A percentile compares a stretch with the other conserved stretches of the same genome.
These are phyloP conservation scores for Eucera pruinosa DNA, from an alignment of 2,888 invertebrate genomes.

Conservation along the genomic window DNA sequence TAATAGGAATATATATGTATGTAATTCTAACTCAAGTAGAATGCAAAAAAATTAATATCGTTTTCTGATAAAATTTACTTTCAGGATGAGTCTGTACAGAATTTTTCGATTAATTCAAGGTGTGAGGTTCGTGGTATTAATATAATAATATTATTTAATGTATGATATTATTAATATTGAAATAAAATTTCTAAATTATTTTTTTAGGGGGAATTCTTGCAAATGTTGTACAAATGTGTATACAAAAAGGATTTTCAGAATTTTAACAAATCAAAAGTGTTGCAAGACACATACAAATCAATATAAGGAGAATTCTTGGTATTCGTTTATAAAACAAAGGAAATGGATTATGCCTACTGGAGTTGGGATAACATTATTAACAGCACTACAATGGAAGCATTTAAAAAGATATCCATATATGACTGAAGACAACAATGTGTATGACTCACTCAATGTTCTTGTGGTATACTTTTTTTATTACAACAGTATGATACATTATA, in stretches of 20 bases:
- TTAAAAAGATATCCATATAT: constrained; percentile 72
- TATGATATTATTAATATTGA: background rate
- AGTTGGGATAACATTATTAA: constrained; percentile 76
- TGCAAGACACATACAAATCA: constrained; percentile 45
- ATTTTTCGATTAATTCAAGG: constrained; percentile 48
- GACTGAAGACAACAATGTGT: constrained; percentile 56
- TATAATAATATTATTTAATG: constrained; percentile 1
- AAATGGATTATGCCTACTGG: constrained; percentile 75
- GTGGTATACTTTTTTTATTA: constrained; percentile 58
- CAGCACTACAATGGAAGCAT: constrained; percentile 76
- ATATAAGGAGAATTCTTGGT: constrained; percentile 61
- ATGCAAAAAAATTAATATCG: background rate
- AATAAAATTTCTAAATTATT: constrained; percentile 22
- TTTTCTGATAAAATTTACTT: constrained; percentile 22
- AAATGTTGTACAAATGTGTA: constrained; percentile 29
- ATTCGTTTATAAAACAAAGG: constrained; percentile 68
- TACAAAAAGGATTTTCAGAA: constrained; percentile 23
- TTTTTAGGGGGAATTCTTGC: constrained; percentile 46
- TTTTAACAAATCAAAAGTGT: constrained; percentile 28
- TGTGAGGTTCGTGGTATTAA: constrained; percentile 56
- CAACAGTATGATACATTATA: background rate
- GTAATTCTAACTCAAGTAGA: constrained; percentile 28
- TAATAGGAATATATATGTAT: constrained; percentile 9
- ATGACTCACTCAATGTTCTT: constrained; percentile 64
- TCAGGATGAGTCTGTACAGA: constrained; percentile 65